Evolutionary conservation across 2,797 vertebrate species (phyloP), one percentile per base, ranked within the genome.

Genomic region (Pseudotriccus pelzelni): DNA sequence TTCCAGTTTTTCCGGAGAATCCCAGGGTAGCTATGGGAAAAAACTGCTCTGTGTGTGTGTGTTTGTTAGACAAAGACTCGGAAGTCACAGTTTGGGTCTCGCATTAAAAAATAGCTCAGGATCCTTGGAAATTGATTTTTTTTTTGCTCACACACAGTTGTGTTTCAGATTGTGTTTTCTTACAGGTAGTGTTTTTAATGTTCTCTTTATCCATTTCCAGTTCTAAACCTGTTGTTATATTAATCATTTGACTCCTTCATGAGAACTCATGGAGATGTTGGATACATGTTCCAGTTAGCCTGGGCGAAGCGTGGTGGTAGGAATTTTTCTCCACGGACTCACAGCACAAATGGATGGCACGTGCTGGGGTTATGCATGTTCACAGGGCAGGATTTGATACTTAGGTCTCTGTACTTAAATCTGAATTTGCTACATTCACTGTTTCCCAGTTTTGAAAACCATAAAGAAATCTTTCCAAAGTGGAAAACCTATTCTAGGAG

Each of bases 31-130:
- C 37, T 49, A 0, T 1, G 10, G 56, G 63, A 36, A 64, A 68
- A 19, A 59, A 3, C 21, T 39, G 0, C 32, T 52, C 30, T 52
- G 28, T 77, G 44, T 46, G 27, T 47, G 22, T 46, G 27, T 47
- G 30, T 28, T n/a, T 15, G 44, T 72, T 76, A 79, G 90, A 91
- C 87, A 92, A 95, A 95, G 89, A 23, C 67, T 67, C 60, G 20
- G 19, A 89, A 76, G 70, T 59, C 58, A 32, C 49, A 10, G 39
- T 60, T 91, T 43, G 75, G 21, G 44, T 56, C 36, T 70, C 41
- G 23, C n/a, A 5, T 60, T 41, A 22, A 63, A 67, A 86, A 66
- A 17, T 1, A 81, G 36, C n/a, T 59, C 52, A 32, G 34, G 64
- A 28, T 86, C 56, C 43, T 27, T 46, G 36, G 16, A 37, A 9